Conservation (phyloP, 2,797 vertebrate species). For the Buceros bicornis region DNA sequence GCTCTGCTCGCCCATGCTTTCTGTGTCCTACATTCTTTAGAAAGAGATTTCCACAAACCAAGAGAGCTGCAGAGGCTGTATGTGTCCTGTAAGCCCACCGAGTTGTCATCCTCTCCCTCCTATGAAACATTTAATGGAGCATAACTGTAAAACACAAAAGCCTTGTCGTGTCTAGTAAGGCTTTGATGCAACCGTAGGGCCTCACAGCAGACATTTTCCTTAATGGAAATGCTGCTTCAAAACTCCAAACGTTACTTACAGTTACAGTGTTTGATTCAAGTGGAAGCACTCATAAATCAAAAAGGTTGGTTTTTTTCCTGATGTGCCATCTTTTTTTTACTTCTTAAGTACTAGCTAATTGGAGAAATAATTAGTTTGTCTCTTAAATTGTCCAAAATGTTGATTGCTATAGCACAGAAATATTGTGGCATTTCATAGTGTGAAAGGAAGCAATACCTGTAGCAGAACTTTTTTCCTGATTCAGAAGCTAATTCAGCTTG, state of each 20-base stretch:
- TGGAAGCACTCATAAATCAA: not conserved
- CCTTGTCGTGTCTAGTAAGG: fast-evolving
- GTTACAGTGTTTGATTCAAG: fast-evolving
- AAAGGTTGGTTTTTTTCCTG: not conserved
- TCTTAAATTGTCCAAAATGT: not conserved
- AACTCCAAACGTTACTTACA: fast-evolving
- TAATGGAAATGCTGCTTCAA: not conserved
- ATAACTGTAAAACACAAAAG: not conserved
- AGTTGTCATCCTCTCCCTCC: not conserved
- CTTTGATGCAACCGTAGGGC: not conserved
- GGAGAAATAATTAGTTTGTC: not conserved
- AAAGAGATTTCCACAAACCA: not conserved
- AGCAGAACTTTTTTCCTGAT: not conserved
- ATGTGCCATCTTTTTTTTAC: not conserved
- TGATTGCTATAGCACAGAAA: not conserved
- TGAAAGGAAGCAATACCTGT: not conserved
- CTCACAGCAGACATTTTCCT: fast-evolving
- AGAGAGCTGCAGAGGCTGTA: fast-evolving
- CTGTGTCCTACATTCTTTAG: fast-evolving
- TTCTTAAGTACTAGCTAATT: not conserved
- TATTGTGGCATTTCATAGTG: not conserved
- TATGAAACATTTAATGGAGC: not conserved
- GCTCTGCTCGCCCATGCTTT: fast-evolving
- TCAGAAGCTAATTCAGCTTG: not conserved
- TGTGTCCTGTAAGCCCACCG: not conserved